These are phyloP conservation scores for Cyrtonyx montezumae DNA, from an alignment of 2,113 vertebrate genomes.

Conservation along the genomic window DNA sequence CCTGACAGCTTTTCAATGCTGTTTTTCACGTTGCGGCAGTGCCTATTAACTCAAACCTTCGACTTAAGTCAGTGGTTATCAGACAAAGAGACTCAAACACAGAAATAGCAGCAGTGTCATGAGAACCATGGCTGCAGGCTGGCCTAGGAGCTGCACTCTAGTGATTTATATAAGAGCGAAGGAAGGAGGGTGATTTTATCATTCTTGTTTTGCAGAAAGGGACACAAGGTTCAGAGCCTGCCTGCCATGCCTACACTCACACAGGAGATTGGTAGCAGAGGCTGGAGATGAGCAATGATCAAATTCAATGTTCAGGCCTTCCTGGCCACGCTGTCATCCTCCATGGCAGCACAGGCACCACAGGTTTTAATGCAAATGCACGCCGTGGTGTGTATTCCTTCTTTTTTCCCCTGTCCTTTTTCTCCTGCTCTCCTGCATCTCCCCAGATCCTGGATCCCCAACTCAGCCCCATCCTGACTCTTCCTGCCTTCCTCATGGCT, in stretches of 20 bases:
- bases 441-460: not conserved
- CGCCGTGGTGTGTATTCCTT: not conserved
- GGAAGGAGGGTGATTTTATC: not conserved
- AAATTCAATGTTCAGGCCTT: not conserved
- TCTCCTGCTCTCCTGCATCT: not conserved
- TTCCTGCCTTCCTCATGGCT: not conserved
- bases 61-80: not conserved
- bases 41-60: not conserved
- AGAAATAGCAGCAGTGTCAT: not conserved
- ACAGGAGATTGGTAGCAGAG: not conserved
- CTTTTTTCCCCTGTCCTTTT: not conserved
- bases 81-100: constrained; percentile 6
- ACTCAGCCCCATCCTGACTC: not conserved
- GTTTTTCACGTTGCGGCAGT: not conserved
- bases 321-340: not conserved
- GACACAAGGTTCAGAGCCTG: fast-evolving
- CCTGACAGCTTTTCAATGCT: not conserved
- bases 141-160: not conserved
- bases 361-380: not conserved
- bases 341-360: not conserved
- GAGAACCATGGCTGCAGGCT: not conserved
- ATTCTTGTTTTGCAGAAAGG: not conserved
- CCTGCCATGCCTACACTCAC: not conserved
- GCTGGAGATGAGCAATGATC: not conserved
- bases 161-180: not conserved